Base-by-base conservation (phyloP, 2,888 invertebrate species). In the Agrilus mali region DNA sequence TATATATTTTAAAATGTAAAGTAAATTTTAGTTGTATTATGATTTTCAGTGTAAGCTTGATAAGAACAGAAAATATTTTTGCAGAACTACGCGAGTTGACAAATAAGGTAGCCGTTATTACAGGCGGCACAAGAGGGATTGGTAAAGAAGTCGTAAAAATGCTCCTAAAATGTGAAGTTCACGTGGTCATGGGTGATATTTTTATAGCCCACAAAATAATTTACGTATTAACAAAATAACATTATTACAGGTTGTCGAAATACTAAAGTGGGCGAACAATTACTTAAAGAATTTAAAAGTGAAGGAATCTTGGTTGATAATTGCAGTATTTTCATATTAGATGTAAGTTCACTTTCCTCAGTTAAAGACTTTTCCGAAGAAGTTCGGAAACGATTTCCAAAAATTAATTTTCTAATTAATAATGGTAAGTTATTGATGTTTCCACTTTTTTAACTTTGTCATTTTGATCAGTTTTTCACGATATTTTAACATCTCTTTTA, bases 121-220 rank as follows among this genome's bases (percentile, higher is more conserved):
- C 92, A 8, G 92, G 92, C 37, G 92, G 90, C 2, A 82, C 86
- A 44, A 74, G 87, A 53, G 92, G 92, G 33, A 88, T 92, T 55
- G 92, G 90, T 8, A 66, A 75, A 16, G 78, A 81, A 67, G 79
- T 88, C 15, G 79, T 86, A 20, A 78, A 78, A 61, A 82, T 82
- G 66, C 68, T 90, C 41, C 65, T 89, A 40, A 73, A 80, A 59
- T 82, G 83, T 55, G 82, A 86, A 57, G 80, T 86, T 74, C 77
- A 76, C 53, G 85, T 90, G 38, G 68, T 84, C 47, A 73, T 83
- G 55, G 83, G 83, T 82, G 69, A 66, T 32, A 22, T 22, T 38
- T 34, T 33, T 20, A 36, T 36, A 27, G 20, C 43, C 40, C 27
- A 40, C 33, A 41, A 33, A 12, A 40, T 14, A 33, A 36, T 27